These are phyloP conservation scores for Metopolophium dirhodum DNA, from an alignment of 1,140 invertebrate species.

Conservation along the genomic window DNA sequence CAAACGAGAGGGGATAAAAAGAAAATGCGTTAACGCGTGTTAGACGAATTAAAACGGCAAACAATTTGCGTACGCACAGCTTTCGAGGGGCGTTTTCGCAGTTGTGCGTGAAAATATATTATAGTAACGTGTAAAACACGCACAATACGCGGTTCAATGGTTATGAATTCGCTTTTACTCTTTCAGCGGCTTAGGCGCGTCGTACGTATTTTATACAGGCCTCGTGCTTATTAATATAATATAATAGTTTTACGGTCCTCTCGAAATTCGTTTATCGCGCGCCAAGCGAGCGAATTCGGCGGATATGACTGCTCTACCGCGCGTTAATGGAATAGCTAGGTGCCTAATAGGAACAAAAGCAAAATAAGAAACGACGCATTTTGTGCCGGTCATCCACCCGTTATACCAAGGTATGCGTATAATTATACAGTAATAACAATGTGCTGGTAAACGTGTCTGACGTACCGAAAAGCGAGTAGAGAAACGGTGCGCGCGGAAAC, in stretches of 20 bases:
- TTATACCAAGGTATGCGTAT: not conserved
- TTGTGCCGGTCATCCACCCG: not conserved
- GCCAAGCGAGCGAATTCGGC: not conserved
- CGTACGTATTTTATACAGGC: not conserved
- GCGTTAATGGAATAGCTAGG: not conserved
- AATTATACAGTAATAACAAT: not conserved
- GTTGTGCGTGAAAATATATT: not conserved
- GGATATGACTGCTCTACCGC: not conserved
- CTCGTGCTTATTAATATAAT: not conserved
- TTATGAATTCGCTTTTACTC: not conserved
- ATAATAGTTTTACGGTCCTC: not conserved
- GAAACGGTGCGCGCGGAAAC: too few species aligned
- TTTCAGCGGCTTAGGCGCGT: not conserved
- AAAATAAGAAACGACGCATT: not conserved
- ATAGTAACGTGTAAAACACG: not conserved
- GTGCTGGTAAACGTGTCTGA: not conserved
- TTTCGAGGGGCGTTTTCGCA: not conserved
- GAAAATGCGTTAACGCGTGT: not conserved
- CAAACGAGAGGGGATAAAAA: not conserved
- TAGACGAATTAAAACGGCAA: not conserved
- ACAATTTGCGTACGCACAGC: not conserved
- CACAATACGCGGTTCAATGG: not conserved
- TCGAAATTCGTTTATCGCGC: not conserved
- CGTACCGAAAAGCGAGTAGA: not conserved
- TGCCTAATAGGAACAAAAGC: not conserved